Evolutionary conservation across 1,140 invertebrate genomes (phyloP).

Genomic region (Phortica variegata): DNA sequence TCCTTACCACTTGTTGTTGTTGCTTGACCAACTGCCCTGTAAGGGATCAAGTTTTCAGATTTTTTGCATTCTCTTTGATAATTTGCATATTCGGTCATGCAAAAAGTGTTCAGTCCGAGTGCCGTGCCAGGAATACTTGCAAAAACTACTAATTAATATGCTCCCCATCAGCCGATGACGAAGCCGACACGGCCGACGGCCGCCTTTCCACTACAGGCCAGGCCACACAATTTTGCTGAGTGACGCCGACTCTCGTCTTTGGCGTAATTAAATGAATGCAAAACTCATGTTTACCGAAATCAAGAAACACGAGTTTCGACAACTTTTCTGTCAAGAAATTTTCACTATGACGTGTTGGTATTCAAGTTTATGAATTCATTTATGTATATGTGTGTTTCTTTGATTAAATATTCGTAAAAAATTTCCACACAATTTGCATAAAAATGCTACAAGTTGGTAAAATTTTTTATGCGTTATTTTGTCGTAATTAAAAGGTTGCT

Average conservation of each 20-base stretch:
- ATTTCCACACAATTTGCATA: too few relatives aligned
- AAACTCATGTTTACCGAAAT: conserved; percentile 47
- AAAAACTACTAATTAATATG: conserved; percentile 42
- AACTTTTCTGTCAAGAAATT: conserved; percentile 40
- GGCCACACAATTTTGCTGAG: neutral
- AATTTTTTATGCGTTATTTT: too few relatives aligned
- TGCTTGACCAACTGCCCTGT: conserved; percentile 44
- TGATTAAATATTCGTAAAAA: too few relatives aligned
- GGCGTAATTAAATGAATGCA: conserved; percentile 49
- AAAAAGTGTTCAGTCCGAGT: conserved; percentile 34
- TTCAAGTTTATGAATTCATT: conserved; percentile 24
- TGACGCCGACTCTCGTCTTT: too few relatives aligned
- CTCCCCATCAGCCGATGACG: too few relatives aligned
- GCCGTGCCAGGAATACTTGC: neutral
- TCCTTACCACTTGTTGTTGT: conserved; percentile 7
- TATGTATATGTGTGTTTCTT: too few relatives aligned
- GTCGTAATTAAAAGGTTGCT: too few relatives aligned
- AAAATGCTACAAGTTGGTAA: too few relatives aligned
- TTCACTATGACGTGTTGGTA: conserved; percentile 38
- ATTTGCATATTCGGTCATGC: conserved; percentile 52
- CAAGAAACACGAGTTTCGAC: conserved; percentile 45
- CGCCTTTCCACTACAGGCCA: neutral
- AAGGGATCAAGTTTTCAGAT: conserved; percentile 10
- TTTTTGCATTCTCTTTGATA: conserved; percentile 22
- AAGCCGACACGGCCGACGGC: too few relatives aligned